These are phyloP conservation scores for Gambelia wislizenii DNA, from an alignment of 2,797 vertebrate genomes.

Conservation along the genomic window DNA sequence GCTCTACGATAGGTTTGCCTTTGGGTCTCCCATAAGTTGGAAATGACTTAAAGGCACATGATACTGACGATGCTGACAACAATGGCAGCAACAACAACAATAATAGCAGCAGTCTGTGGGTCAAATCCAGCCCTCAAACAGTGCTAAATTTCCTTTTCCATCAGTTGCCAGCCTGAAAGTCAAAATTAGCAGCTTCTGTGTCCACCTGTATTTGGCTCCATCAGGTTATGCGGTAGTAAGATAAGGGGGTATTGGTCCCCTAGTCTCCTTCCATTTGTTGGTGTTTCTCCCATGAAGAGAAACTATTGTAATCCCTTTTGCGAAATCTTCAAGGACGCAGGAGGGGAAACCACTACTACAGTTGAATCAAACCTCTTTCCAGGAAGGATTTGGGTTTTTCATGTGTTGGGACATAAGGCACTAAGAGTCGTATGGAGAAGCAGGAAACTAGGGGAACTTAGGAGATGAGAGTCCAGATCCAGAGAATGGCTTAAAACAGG, in stretches of 20 bases:
- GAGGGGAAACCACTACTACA: too few species aligned
- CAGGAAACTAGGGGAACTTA: neutral
- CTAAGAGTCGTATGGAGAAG: neutral
- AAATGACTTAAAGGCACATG: too few species aligned
- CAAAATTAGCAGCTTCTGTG: neutral
- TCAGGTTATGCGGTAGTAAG: neutral
- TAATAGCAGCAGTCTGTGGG: neutral
- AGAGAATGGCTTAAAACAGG: neutral
- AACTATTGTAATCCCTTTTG: neutral
- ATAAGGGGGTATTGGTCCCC: too few species aligned
- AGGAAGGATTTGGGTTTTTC: neutral
- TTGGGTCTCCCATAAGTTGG: too few species aligned
- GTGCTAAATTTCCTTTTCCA: neutral
- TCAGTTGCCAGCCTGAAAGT: neutral
- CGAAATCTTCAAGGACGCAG: neutral
- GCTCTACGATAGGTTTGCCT: too few species aligned
- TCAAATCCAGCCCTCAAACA: neutral
- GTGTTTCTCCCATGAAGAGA: too few species aligned
- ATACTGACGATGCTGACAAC: too few species aligned
- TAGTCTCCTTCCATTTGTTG: neutral
- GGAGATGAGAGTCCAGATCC: neutral
- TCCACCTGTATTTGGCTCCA: neutral
- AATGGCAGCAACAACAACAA: too few species aligned
- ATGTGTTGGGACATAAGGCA: too few species aligned
- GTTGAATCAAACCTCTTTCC: neutral